A percentile compares a stretch with the other conserved stretches of the same genome.
Evolutionary conservation across 2,888 invertebrate species (phyloP).

Genomic region (Volucella zonaria): DNA sequence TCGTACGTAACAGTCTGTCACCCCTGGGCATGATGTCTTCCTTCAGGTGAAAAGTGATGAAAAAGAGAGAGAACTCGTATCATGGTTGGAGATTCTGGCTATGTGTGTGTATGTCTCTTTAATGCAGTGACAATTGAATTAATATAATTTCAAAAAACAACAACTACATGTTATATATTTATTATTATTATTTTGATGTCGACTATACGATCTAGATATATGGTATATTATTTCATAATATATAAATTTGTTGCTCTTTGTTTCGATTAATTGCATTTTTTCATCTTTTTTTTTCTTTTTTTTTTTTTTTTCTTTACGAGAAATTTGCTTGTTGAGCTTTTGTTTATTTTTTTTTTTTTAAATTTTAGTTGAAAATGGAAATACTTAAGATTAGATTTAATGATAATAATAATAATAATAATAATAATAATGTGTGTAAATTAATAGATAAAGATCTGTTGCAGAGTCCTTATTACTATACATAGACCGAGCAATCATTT

Average conservation of each 20-base stretch:
- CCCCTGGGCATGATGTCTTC: slow-evolving; percentile 33
- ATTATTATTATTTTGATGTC: slow-evolving; percentile 53
- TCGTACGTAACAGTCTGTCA: background rate
- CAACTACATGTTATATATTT: slow-evolving; percentile 69
- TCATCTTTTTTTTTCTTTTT: background rate
- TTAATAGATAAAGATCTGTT: slow-evolving; percentile 60
- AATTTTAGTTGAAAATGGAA: slow-evolving; percentile 44
- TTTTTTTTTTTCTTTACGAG: slow-evolving; percentile 4
- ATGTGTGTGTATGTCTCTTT: slow-evolving; percentile 51
- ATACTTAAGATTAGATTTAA: slow-evolving; percentile 63
- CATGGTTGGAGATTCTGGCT: background rate
- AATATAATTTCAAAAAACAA: slow-evolving; percentile 62
- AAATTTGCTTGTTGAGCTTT: slow-evolving; percentile 47
- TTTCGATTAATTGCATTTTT: slow-evolving; percentile 41
- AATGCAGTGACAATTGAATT: slow-evolving; percentile 67
- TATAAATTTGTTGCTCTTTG: slow-evolving; percentile 43
- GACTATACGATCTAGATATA: slow-evolving; percentile 30
- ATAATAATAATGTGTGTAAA: slow-evolving; percentile 39
- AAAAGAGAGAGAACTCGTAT: slow-evolving; percentile 38
- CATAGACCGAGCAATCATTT: slow-evolving; percentile 54
- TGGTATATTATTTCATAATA: slow-evolving; percentile 57
- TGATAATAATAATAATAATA: slow-evolving; percentile 47
- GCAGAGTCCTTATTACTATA: slow-evolving; percentile 54
- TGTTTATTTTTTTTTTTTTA: slow-evolving; percentile 24
- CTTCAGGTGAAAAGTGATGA: slow-evolving; percentile 39